Evolutionary conservation across 1,140 invertebrate species (phyloP), one percentile per base, ranked within the genome.

Genomic region (Myzus persicae): DNA sequence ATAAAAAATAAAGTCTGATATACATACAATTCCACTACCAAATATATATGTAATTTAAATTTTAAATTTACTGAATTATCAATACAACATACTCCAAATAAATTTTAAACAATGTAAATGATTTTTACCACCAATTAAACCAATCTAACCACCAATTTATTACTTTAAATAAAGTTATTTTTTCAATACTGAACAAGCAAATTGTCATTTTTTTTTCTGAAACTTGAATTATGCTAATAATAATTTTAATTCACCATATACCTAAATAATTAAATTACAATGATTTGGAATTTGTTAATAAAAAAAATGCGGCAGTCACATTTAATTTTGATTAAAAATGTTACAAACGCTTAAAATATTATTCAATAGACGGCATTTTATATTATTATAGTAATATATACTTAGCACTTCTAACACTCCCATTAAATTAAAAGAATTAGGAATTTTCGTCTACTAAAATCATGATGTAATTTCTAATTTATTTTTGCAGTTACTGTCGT

Each of bases 251-350:
- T n/a, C 5, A 51, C 14, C 4, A 18, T n/a, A 76, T n/a, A 76
- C 14, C 11, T 20, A 51, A n/a, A 1, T n/a, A 76, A 76, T 76
- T 76, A 76, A 76, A 6, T 1, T 14, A 18, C 31, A 76, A 76
- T 76, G 6, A 18, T 76, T 76, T 3, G 59, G 14, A 1, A 76
- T 67, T 14, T 67, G 14, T n/a, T 18, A n/a, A 76, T n/a, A 36
- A n/a, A 76, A 76, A n/a, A n/a, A n/a, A 76, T n/a, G 59, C n/a
- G 5, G 14, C 59, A n/a, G 59, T n/a, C 59, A 76, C 36, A 76
- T 76, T 67, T 76, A 76, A 76, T n/a, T 18, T 76, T n/a, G 59
- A 76, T 76, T 76, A 76, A 76, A 76, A 76, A 76, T n/a, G 59
- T 67, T 31, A 67, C 2, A 5, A 76, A 76, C 31, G 14, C 4